Evolutionary conservation across 2,888 invertebrate genomes (phyloP), one percentile per base, ranked within the genome.

Genomic region (Dione vanillae): DNA sequence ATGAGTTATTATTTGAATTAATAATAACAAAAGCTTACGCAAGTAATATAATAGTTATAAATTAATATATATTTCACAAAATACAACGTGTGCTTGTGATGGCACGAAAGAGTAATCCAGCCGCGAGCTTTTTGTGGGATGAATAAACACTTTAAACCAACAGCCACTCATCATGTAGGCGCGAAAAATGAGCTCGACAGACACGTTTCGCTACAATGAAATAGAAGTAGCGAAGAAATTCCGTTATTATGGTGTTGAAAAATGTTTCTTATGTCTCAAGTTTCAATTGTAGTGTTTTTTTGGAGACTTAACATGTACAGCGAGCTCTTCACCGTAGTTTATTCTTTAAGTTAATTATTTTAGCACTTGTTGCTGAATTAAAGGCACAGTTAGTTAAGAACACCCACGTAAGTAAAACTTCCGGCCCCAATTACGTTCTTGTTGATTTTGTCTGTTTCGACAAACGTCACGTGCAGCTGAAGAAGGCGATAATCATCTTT

Each of bases 331-430:
- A 75, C 79, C 77, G 74, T 77, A 78, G 70, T 71, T 74, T 78
- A 77, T 77, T 77, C 79, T 85, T 81, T 79, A 79, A 79, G 74
- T 83, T 82, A 82, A 86, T 86, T 87, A 86, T 82, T 80, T 82
- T 85, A 84, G 83, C 85, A 80, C 84, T 85, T 83, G 83, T 86
- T 85, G 84, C 80, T 83, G 81, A 82, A 78, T 85, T 85, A 85
- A 84, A 88, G 83, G 67, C 52, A 64, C 54, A 69, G 85, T 85
- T 87, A 85, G 85, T 87, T 87, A 85, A 78, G 92, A 92, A 91
- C 92, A 92, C 92, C 92, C 92, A 92, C 92, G 85, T 85, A 78
- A 85, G 81, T 86, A 85, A 81, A 86, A 83, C 85, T 85, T 87
- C 86, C 85, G 87, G 84, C 82, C 83, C 83, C 88, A 89, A 90